These are phyloP conservation scores for Latrodectus hesperus DNA, from an alignment of 2,888 invertebrate genomes.

Conservation along the genomic window DNA sequence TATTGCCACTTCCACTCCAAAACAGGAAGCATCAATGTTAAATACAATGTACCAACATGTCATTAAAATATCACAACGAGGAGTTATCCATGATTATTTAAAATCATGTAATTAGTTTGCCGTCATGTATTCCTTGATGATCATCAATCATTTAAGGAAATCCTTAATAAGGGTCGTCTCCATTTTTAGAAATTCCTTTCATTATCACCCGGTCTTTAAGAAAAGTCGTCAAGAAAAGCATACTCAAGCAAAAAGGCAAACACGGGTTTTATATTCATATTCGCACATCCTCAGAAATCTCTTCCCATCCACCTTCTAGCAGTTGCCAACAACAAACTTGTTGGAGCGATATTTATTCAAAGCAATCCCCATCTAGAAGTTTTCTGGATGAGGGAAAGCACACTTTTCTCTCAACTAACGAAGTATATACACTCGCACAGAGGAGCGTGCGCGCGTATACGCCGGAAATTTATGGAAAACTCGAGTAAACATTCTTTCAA, in stretches of 20 bases:
- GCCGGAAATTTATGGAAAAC: constrained; percentile 39
- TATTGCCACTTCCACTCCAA: too few species aligned
- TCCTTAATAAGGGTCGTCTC: not conserved
- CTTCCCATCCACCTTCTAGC: not conserved
- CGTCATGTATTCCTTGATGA: too few species aligned
- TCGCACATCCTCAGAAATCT: not conserved
- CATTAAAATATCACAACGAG: too few species aligned
- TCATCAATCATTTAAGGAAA: not conserved
- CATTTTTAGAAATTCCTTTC: constrained; percentile 5
- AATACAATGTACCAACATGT: too few species aligned
- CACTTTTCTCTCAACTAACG: constrained; percentile 22
- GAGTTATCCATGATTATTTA: too few species aligned
- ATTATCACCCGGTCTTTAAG: constrained; percentile 18
- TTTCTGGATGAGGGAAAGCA: not conserved
- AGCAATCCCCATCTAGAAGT: constrained; percentile 4
- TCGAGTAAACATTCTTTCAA: constrained; percentile 48
- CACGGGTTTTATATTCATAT: not conserved
- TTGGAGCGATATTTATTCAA: constrained; percentile 35
- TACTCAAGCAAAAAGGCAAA: constrained; percentile 59
- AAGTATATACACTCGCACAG: constrained; percentile 19
- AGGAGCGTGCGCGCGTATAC: too few species aligned
- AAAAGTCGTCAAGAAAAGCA: constrained; percentile 27
- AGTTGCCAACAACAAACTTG: constrained; percentile 6
- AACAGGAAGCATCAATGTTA: too few species aligned
- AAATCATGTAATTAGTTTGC: too few species aligned